Conservation (phyloP, 2,888 invertebrate species). For the Synanthedon vespiformis region DNA sequence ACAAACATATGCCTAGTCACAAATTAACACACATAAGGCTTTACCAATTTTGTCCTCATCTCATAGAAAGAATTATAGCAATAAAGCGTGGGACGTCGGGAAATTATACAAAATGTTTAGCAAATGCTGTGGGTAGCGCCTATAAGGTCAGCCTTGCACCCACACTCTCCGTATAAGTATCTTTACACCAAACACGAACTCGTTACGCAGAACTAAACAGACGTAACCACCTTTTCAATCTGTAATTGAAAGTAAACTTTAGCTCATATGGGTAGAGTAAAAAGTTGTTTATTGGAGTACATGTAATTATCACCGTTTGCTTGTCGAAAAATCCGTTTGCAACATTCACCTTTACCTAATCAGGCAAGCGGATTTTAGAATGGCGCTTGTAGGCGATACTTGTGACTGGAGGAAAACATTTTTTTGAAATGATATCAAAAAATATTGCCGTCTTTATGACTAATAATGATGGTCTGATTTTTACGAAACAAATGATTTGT, state of each 20-base stretch:
- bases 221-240: no score
- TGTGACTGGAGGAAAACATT: constrained; percentile 35
- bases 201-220: neutral
- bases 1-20: no score
- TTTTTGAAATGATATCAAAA: constrained; percentile 8
- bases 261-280: neutral
- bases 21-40: neutral
- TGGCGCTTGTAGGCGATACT: constrained; percentile 53
- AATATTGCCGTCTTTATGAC: neutral
- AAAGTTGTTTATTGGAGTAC: neutral
- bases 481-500: no score
- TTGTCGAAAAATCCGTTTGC: constrained; percentile 34
- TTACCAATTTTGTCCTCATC: neutral
- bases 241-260: no score
- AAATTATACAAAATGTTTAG: constrained; percentile 60
- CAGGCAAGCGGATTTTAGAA: constrained; percentile 67
- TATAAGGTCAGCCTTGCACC: constrained; percentile 70
- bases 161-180: constrained; percentile 61
- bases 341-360: constrained; percentile 70
- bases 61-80: constrained; percentile 29
- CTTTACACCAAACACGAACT: constrained; percentile 34
- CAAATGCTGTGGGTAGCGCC: constrained; percentile 56
- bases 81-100: constrained; percentile 50
- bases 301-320: constrained; percentile 10
- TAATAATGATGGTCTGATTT: no score